These are phyloP conservation scores for Rotaria macrura DNA, from an alignment of 2,888 invertebrate genomes.

Conservation along the genomic window DNA sequence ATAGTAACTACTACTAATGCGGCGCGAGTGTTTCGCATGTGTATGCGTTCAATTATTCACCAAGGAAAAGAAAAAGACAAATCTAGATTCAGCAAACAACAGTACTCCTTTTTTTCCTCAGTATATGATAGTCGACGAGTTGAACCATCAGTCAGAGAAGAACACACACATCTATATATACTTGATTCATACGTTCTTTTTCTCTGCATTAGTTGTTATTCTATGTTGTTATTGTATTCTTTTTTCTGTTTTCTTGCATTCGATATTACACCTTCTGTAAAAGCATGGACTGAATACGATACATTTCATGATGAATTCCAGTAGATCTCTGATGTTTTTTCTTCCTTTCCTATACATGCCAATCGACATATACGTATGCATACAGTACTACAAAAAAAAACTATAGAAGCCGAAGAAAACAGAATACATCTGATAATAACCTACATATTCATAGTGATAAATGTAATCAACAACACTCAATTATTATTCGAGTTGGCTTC, in stretches of 20 bases:
- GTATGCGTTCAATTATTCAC: neutral
- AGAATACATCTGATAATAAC: neutral
- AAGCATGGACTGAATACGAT: neutral
- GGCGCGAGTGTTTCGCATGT: neutral
- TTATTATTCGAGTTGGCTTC: too few relatives aligned
- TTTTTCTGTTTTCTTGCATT: neutral
- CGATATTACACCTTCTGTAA: neutral
- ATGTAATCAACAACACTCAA: too few relatives aligned
- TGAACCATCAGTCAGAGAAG: neutral
- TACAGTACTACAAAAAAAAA: neutral
- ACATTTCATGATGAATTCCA: neutral
- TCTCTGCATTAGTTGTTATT: neutral
- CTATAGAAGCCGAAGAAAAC: neutral
- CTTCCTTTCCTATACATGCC: neutral
- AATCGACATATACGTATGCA: neutral
- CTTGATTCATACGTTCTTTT: neutral
- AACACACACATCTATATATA: neutral
- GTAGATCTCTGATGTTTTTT: neutral
- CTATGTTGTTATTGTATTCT: constrained; percentile 7
- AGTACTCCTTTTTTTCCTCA: neutral
- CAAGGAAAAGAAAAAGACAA: neutral
- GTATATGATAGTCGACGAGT: neutral
- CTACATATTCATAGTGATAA: neutral
- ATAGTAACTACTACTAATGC: neutral
- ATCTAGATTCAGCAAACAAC: neutral